A percentile compares a stretch with the other conserved stretches of the same genome.
Evolutionary conservation across 2,113 vertebrate genomes (phyloP).

Genomic region (Corythoichthys haematopterus): DNA sequence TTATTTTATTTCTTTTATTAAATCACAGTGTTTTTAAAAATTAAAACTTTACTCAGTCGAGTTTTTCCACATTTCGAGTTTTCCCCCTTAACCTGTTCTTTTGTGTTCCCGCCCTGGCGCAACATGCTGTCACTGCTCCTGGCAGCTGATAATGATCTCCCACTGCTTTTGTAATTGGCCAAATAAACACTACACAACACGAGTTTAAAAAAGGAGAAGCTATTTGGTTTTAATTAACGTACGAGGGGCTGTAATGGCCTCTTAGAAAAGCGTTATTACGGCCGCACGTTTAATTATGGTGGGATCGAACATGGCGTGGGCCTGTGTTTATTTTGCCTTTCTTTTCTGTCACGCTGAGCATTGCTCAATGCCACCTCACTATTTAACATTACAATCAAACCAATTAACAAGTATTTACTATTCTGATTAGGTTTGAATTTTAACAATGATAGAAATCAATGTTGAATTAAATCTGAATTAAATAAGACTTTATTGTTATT

Average conservation of each 20-base stretch:
- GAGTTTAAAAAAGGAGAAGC: constrained; percentile 75
- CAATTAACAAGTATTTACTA: constrained; percentile 58
- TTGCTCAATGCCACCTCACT: constrained; percentile 46
- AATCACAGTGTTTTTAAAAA: not conserved
- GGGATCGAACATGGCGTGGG: constrained; percentile 60
- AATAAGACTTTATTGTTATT: no score
- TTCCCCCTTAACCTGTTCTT: constrained; percentile 41
- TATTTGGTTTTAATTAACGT: constrained; percentile 81
- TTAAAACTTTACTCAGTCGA: not conserved
- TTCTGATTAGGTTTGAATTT: constrained; percentile 48
- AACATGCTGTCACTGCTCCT: constrained; percentile 70
- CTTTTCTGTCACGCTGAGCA: constrained; percentile 52
- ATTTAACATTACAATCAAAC: constrained; percentile 56
- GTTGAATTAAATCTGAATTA: constrained; percentile 21
- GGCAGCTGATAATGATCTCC: constrained; percentile 90
- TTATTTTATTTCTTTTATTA: not conserved
- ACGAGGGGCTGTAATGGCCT: constrained; percentile 73
- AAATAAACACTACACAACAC: constrained; percentile 93
- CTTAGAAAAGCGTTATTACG: constrained; percentile 76
- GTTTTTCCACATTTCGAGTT: not conserved
- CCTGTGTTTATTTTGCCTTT: constrained; percentile 67
- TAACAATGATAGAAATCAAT: constrained; percentile 15
- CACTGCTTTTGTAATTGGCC: constrained; percentile 98
- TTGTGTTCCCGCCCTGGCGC: constrained; percentile 63
- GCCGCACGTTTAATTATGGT: constrained; percentile 71